phyloP scores from a whole-genome alignment of 2,888 invertebrate species.

The Philereme transversata region DNA sequence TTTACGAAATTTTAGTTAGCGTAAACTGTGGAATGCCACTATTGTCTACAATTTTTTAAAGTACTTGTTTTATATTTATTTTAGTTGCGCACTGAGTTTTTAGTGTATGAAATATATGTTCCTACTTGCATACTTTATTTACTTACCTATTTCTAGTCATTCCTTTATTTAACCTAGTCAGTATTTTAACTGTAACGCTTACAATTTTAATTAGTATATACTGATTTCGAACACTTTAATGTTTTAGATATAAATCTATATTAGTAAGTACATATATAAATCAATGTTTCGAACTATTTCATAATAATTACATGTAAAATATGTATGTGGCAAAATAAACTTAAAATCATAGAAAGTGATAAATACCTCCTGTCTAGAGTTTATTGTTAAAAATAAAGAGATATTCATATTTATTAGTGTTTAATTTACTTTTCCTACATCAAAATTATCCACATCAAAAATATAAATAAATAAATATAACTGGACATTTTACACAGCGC shows the following conservation, averaged over 20 bases:
- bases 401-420: constrained; percentile 71
- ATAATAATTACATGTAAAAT: constrained; percentile 18
- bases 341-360: constrained; percentile 46
- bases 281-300: constrained; percentile 8
- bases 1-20: too few species aligned
- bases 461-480: too few species aligned
- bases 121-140: background rate
- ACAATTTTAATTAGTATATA: constrained; percentile 23
- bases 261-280: constrained; percentile 5
- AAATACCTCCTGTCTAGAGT: constrained; percentile 79
- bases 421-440: background rate
- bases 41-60: too few species aligned
- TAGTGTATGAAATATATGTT: background rate
- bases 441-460: too few species aligned
- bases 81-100: background rate
- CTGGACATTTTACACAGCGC: too few species aligned
- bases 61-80: background rate
- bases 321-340: constrained; percentile 33
- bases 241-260: constrained; percentile 3
- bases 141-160: background rate
- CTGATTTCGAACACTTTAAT: constrained; percentile 2
- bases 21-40: too few species aligned
- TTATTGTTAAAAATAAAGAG: constrained; percentile 80
- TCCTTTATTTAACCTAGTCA: constrained; percentile 12
- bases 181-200: constrained; percentile 27